Conservation (phyloP, 2,888 invertebrate species). For the Synanthedon tipuliformis region DNA sequence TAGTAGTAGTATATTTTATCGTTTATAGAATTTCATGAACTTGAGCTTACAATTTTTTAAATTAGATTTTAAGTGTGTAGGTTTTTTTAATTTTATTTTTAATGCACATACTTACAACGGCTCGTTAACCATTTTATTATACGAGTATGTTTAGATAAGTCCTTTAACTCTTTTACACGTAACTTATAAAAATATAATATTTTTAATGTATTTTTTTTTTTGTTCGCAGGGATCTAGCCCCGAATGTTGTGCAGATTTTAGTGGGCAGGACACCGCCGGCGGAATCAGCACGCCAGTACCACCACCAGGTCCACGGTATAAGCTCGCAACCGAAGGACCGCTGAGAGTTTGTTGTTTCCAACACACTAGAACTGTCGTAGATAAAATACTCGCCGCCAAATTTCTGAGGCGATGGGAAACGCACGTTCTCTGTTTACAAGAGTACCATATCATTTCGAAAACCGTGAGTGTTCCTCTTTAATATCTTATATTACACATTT, state of each 20-base stretch:
- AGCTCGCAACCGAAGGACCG: slow-evolving; percentile 78
- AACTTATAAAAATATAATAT: neutral
- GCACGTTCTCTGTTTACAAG: slow-evolving; percentile 76
- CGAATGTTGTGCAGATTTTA: slow-evolving; percentile 60
- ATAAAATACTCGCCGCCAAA: slow-evolving; percentile 82
- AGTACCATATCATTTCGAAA: slow-evolving; percentile 77
- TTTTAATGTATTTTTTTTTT: slow-evolving; percentile 1
- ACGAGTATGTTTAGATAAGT: no score
- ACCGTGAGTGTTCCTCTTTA: slow-evolving; percentile 68
- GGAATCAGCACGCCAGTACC: slow-evolving; percentile 43
- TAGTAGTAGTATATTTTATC: no score
- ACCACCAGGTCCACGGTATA: slow-evolving; percentile 73
- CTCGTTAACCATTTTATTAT: no score
- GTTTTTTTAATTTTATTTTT: no score
- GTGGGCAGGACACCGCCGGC: slow-evolving; percentile 44
- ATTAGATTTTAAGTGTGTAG: no score
- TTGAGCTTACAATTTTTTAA: no score
- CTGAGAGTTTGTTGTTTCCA: slow-evolving; percentile 81
- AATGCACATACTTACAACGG: no score
- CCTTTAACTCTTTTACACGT: no score
- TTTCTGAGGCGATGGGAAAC: slow-evolving; percentile 83
- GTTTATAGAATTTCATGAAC: no score
- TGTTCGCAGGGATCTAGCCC: slow-evolving; percentile 62
- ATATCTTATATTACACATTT: no score
- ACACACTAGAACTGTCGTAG: slow-evolving; percentile 81